These are phyloP conservation scores for Actinia tenebrosa DNA, from an alignment of 64 coral and sea anemone genomes.

Conservation along the genomic window DNA sequence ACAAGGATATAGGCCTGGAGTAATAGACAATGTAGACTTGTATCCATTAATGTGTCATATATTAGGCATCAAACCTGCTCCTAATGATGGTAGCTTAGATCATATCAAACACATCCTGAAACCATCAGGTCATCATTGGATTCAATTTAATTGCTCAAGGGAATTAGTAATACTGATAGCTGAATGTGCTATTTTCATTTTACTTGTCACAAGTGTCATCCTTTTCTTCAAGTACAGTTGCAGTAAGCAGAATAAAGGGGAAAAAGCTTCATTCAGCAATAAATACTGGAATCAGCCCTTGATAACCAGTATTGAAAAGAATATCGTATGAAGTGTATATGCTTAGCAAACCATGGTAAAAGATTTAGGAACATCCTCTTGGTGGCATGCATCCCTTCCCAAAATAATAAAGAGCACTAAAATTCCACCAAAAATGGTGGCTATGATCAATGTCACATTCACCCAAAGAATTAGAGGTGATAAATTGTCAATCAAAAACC, in stretches of 20 bases:
- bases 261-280: background rate
- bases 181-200: background rate
- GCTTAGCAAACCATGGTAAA: background rate
- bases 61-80: conserved; percentile 47
- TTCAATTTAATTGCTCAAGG: background rate
- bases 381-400: too few species aligned
- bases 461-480: too few species aligned
- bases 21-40: conserved; percentile 61
- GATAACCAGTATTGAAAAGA: background rate
- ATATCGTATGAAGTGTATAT: conserved; percentile 1
- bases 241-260: background rate
- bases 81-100: conserved; percentile 58
- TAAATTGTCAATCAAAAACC: too few species aligned
- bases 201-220: background rate
- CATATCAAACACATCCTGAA: conserved; percentile 37
- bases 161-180: background rate
- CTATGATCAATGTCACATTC: too few species aligned
- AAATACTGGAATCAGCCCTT: background rate
- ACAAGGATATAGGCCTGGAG: conserved; percentile 31
- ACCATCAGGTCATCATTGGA: background rate
- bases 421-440: too few species aligned
- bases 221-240: background rate
- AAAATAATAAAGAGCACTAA: too few species aligned
- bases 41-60: conserved; percentile 80
- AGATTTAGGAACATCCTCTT: too few species aligned